Evolutionary conservation across 35 echinoderm and acorn worm species (phyloP).

Genomic region (Ophioderma brevispina): DNA sequence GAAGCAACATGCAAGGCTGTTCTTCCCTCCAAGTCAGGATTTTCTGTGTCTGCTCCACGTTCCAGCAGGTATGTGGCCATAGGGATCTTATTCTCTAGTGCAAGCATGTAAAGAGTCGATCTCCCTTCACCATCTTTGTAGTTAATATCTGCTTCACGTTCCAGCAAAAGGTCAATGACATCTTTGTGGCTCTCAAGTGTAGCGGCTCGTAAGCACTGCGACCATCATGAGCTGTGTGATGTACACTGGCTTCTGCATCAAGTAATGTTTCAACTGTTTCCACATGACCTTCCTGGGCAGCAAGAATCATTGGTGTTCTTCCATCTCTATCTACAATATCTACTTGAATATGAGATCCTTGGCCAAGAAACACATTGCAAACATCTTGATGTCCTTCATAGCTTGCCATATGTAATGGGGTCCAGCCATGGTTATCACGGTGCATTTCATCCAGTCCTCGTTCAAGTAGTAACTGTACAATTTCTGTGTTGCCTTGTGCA

Average conservation of each 20-base stretch:
- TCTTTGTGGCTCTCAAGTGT: conserved; percentile 89
- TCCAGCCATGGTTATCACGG: conserved; percentile 95
- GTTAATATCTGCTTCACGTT: conserved; percentile 81
- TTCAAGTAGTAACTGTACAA: conserved; percentile 86
- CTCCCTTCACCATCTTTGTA: conserved; percentile 95
- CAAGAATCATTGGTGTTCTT: conserved; percentile 86
- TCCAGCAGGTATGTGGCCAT: conserved; percentile 82
- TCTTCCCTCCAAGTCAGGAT: conserved; percentile 84
- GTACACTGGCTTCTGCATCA: conserved; percentile 66
- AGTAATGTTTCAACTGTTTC: conserved; percentile 68
- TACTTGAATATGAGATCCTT: conserved; percentile 70
- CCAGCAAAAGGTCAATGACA: conserved; percentile 64
- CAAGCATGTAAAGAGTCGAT: conserved; percentile 93
- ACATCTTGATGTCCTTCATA: conserved; percentile 93
- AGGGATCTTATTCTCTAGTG: conserved; percentile 83
- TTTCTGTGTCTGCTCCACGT: conserved; percentile 76
- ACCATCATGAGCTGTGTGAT: conserved; percentile 87
- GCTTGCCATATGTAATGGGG: conserved; percentile 94
- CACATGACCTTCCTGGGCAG: conserved; percentile 92
- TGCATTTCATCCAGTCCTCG: conserved; percentile 99
- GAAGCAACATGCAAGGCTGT: conserved; percentile 94
- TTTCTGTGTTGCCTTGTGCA: conserved; percentile 84
- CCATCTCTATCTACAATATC: conserved; percentile 93
- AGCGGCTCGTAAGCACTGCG: conserved; percentile 81
- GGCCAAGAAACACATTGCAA: conserved; percentile 80